Evolutionary conservation across 2,888 invertebrate species (phyloP), one percentile per base, ranked within the genome.

Genomic region (Atethmia centrago): DNA sequence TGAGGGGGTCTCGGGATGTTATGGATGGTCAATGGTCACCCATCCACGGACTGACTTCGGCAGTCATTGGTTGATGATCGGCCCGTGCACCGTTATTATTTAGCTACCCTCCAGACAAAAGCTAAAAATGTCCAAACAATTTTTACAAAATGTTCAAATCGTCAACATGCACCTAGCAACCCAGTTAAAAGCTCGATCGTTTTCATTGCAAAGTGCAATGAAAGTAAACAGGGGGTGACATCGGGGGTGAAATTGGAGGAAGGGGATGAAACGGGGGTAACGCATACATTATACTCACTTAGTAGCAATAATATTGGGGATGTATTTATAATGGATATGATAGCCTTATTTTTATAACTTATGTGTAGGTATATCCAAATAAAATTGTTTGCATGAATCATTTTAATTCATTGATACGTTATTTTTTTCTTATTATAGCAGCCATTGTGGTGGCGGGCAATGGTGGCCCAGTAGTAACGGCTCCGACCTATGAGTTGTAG

Each of bases 121-220:
- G n/a, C n/a, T n/a, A n/a, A n/a, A n/a, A n/a, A n/a, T n/a, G n/a
- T n/a, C n/a, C n/a, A n/a, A n/a, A n/a, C n/a, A n/a, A 28, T 16
- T 53, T 21, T 53, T 12, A 16, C 25, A 40, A 40, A 3, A 19
- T 7, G 16, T 45, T 45, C 1, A 58, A 55, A 51, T 21, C 10
- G 3, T 9, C 19, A 58, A 16, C 3, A 42, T 49, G 19, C 12
- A n/a, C 4, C 80, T 80, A 25, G 83, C 85, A 87, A 87, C 87
- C 36, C 85, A 21, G 66, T 59, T 79, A 79, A 81, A 86, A 86
- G 79, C 58, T 55, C 72, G 49, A 82, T 70, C 72, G 76, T 78
- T 87, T 79, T 79, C 77, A 83, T 81, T 85, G 83, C 83, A 87
- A 87, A 86, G 85, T 86, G 85, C 85, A 86, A 66, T 72, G 49